Evolutionary conservation across 1,140 invertebrate species (phyloP), one percentile per base, ranked within the genome.

Genomic region (Marisa cornuarietis): DNA sequence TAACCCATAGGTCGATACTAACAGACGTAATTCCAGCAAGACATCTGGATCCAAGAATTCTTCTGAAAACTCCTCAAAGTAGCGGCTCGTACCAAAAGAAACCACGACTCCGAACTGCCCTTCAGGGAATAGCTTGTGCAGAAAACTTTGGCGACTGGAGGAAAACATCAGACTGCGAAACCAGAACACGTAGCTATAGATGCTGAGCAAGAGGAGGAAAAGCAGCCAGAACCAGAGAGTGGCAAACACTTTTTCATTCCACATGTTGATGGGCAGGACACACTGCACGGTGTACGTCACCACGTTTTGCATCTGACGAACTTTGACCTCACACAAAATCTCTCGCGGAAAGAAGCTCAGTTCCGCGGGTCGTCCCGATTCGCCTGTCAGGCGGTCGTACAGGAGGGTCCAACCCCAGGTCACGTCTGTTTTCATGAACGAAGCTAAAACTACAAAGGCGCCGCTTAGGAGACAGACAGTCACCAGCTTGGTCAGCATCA

Each of bases 171-270:
- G 78, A 65, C 80, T 76, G 71, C 79, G 86, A 24, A 90, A 54
- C 88, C 89, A 90, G 11, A 80, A 76, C 14, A 88, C 24, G 18
- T 90, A 84, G 77, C 84, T 88, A 62, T 63, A 65, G 61, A 65
- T 8, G 26, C 73, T 73, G 61, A 9, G 84, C n/a, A 91, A 79
- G 18, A 91, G 84, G 6, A 87, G 52, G 18, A 86, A 49, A 26
- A 84, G 78, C 5, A 85, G 76, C 87, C 88, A 89, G 76, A 88
- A 88, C 88, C 88, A 89, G 24, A 87, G 73, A 31, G 84, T 78
- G 10, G 85, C 78, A 88, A 92, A 93, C 71, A 93, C 92, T 81
- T 92, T 92, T 81, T 93, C 92, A 77, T 92, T 92, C 85, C 92
- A 92, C 51, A 92, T 85, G 82, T 92, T 92, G 79, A 92, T 92